Evolutionary conservation across 2,113 vertebrate species (phyloP), one percentile per base, ranked within the genome.

Genomic region (Apodemus speciosus): DNA sequence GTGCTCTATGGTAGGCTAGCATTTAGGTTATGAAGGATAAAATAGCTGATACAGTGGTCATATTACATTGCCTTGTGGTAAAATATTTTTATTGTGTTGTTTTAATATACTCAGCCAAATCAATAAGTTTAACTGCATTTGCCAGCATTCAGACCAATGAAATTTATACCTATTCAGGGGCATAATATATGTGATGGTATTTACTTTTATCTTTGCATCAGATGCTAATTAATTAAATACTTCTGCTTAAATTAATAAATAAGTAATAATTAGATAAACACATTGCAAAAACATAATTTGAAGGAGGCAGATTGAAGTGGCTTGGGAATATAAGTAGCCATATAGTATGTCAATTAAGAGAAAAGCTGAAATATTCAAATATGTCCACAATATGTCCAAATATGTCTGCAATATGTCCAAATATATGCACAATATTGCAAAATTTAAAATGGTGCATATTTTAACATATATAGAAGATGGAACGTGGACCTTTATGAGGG

Each of bases 341-440:
- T 98, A 97, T 97, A 98, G 94, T 97, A 97, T 97, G 97, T 98
- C 97, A 98, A 98, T 98, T 98, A 98, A 98, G 96, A 97, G 97
- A 98, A 98, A 98, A 98, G 75, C 94, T 97, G 97, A 98, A 98
- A 98, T 98, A 98, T 97, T 98, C 97, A 98, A 98, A 98, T 98
- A 98, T 98, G 97, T 97, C 97, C 98, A 97, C 98, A 98, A 98
- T 98, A 98, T 98, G 98, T 98, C 98, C 97, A 98, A 98, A 98
- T 98, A 98, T 98, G 97, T 97, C 97, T 98, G 97, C 97, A 98
- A 98, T 98, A 98, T 98, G 98, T 98, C 98, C 98, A 98, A 98
- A 98, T 98, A 97, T 98, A 98, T 97, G 98, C 96, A 98, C 97
- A 98, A 98, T 98, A 98, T 98, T 98, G 97, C 86, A 97, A 98